Percentiles rank a stretch among this genome's conserved stretches.
Evolutionary conservation across 2,113 vertebrate genomes (phyloP).

Genomic region (Aptenodytes forsteri): DNA sequence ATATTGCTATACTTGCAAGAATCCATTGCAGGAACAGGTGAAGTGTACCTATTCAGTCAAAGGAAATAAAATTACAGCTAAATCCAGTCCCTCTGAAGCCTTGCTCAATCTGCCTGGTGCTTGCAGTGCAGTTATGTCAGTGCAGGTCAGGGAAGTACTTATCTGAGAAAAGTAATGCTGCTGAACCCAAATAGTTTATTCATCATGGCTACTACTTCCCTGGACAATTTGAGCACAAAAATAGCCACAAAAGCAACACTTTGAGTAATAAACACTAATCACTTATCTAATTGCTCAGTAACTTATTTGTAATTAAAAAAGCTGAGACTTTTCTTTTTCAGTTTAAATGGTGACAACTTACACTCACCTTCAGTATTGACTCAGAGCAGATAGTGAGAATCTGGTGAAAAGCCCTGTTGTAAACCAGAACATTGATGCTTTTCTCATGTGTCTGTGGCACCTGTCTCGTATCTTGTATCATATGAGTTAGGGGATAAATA

Average conservation of each 20-base stretch:
- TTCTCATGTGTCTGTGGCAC: conserved; percentile 70
- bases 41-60: background rate
- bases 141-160: background rate
- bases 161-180: background rate
- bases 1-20: background rate
- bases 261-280: background rate
- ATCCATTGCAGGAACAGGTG: background rate
- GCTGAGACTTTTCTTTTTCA: background rate
- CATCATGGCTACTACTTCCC: background rate
- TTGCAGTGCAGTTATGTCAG: background rate
- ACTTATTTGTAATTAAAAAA: background rate
- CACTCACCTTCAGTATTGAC: conserved; percentile 75
- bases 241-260: background rate
- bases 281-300: background rate
- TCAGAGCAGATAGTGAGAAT: conserved; percentile 75
- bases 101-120: background rate
- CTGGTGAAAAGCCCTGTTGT: conserved; percentile 71
- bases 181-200: background rate
- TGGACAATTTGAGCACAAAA: background rate
- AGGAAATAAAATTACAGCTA: background rate
- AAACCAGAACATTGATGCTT: conserved; percentile 70
- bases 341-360: background rate
- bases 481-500: conserved; percentile 70
- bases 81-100: background rate
- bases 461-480: conserved; percentile 68